Conservation (phyloP, 2,797 vertebrate genomes). For the Sebastes diaconus region DNA sequence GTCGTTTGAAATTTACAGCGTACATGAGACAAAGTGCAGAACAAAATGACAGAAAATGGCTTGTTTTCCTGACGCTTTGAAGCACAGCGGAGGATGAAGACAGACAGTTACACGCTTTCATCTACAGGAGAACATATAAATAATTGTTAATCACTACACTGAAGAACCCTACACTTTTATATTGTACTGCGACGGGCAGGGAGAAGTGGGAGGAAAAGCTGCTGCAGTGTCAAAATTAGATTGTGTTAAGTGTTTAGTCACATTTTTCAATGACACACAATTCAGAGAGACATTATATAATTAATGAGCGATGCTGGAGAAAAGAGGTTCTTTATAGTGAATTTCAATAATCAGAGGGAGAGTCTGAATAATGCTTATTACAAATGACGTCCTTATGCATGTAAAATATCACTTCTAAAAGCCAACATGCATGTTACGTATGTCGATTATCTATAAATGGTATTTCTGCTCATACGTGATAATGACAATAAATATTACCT, state of each 20-base stretch:
- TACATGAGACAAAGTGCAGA: constrained; percentile 26
- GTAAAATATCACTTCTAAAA: not conserved
- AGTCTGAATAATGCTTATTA: not conserved
- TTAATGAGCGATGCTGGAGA: not conserved
- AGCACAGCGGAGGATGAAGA: constrained; percentile 16
- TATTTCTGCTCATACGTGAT: not conserved
- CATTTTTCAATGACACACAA: constrained; percentile 7
- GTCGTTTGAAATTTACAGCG: constrained; percentile 25
- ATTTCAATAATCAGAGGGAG: not conserved
- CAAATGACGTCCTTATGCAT: not conserved
- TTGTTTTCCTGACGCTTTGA: constrained; percentile 37
- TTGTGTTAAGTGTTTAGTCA: not conserved
- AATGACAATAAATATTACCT: constrained; percentile 1
- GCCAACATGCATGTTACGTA: not conserved
- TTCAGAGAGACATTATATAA: constrained; percentile 8
- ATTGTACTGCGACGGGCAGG: not conserved
- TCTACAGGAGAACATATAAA: constrained; percentile 8
- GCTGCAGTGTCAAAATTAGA: constrained; percentile 8
- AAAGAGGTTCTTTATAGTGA: not conserved
- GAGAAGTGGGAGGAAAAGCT: constrained; percentile 4
- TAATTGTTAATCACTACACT: constrained; percentile 18
- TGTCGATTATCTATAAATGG: not conserved
- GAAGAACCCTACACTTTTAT: not conserved
- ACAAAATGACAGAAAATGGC: constrained; percentile 40
- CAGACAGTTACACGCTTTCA: constrained; percentile 27